Conservation (phyloP, 2,888 invertebrate species). For the Thumatha senex region DNA sequence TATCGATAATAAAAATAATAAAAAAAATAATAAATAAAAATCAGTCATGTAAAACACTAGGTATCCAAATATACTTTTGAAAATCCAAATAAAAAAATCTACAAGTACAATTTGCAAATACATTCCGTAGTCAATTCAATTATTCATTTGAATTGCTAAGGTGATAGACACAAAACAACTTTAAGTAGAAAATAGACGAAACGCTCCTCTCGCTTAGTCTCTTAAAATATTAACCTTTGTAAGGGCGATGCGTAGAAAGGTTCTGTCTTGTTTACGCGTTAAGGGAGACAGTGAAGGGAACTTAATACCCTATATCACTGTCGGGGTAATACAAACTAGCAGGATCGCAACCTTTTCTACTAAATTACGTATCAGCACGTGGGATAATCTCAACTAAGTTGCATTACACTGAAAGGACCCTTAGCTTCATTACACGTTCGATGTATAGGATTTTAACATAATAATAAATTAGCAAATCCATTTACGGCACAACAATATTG, state of each 20-base stretch:
- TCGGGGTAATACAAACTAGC: slow-evolving; percentile 80
- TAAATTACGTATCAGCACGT: slow-evolving; percentile 80
- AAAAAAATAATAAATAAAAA: no score
- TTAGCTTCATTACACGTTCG: slow-evolving; percentile 53
- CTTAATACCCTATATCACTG: slow-evolving; percentile 83
- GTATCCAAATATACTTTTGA: no score
- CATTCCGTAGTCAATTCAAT: no score
- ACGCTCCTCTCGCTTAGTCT: slow-evolving; percentile 71
- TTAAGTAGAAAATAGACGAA: slow-evolving; percentile 69
- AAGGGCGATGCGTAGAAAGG: slow-evolving; percentile 79
- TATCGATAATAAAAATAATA: no score
- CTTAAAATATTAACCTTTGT: slow-evolving; percentile 80
- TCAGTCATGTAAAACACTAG: no score
- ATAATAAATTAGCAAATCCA: slow-evolving; percentile 21
- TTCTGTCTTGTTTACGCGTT: slow-evolving; percentile 81
- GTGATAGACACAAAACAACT: slow-evolving; percentile 67
- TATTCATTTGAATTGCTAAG: slow-evolving; percentile 14
- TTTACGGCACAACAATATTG: no score
- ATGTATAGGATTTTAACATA: slow-evolving; percentile 24
- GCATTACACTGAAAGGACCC: slow-evolving; percentile 65
- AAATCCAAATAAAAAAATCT: no score
- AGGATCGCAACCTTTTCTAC: slow-evolving; percentile 81
- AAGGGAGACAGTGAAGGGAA: slow-evolving; percentile 78
- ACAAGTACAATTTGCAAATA: no score
- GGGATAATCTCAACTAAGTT: slow-evolving; percentile 77